phyloP scores from a whole-genome alignment of 2,888 invertebrate genomes.

The Limenitis arthemis region DNA sequence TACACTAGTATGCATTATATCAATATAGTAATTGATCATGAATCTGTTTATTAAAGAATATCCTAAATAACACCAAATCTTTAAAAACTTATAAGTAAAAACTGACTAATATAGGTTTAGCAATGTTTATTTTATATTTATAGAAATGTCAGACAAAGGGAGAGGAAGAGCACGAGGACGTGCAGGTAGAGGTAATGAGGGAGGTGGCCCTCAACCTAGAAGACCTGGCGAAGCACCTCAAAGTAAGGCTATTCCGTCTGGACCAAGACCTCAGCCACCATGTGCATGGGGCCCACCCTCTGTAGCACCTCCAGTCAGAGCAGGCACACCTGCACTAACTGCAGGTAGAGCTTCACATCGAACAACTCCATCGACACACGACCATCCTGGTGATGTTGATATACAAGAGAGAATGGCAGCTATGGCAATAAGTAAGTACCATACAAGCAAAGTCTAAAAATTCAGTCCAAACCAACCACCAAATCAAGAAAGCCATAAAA shows the following conservation, averaged over 20 bases:
- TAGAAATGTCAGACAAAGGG: slow-evolving; percentile 47
- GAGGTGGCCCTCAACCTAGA: slow-evolving; percentile 30
- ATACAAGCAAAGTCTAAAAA: background rate
- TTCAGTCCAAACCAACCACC: too few species aligned
- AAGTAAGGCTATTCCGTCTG: slow-evolving; percentile 23
- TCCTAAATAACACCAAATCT: too few species aligned
- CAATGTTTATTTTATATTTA: background rate
- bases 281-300: slow-evolving; percentile 55
- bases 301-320: slow-evolving; percentile 45
- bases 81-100: too few species aligned
- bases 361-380: slow-evolving; percentile 41
- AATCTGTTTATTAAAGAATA: too few species aligned
- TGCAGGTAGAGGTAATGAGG: slow-evolving; percentile 40
- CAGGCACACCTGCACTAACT: slow-evolving; percentile 44
- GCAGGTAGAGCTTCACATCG: slow-evolving; percentile 53
- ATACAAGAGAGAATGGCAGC: slow-evolving; percentile 52
- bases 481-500: too few species aligned
- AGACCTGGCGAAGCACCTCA: slow-evolving; percentile 31
- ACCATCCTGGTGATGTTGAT: slow-evolving; percentile 57
- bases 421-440: slow-evolving; percentile 37
- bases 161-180: slow-evolving; percentile 47
- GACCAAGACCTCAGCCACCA: slow-evolving; percentile 52
- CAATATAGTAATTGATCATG: too few species aligned
- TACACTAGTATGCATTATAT: too few species aligned
- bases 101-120: background rate